Conservation (phyloP, 2,113 vertebrate genomes). For the Danio rerio region DNA sequence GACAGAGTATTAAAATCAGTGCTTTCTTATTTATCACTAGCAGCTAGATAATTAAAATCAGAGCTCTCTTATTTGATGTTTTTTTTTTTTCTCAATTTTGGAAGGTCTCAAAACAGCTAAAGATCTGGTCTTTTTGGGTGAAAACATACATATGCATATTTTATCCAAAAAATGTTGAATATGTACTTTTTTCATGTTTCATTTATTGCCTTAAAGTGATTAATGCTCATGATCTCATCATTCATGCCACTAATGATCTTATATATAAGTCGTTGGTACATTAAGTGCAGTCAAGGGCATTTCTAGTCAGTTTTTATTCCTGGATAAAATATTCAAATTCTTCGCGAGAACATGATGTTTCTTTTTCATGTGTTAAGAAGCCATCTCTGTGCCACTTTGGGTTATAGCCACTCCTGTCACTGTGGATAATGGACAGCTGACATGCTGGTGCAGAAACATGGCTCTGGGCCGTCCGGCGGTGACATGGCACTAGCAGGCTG, state of each 20-base stretch:
- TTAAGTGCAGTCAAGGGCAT: constrained; percentile 12
- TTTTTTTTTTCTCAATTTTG: background rate
- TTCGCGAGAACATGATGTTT: constrained; percentile 27
- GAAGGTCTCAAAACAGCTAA: background rate
- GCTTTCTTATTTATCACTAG: background rate
- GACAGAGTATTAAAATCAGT: no score
- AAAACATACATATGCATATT: background rate
- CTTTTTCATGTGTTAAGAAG: constrained; percentile 34
- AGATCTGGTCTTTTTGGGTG: background rate
- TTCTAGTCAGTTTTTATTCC: background rate
- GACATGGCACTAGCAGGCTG: constrained; percentile 22
- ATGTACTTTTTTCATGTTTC: background rate
- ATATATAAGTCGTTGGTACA: background rate
- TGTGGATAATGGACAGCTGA: constrained; percentile 37
- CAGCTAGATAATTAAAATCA: background rate
- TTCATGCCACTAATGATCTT: constrained; percentile 16
- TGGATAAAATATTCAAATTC: constrained; percentile 41
- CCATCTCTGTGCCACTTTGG: constrained; percentile 45
- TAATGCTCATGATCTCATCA: constrained; percentile 6
- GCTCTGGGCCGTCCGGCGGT: constrained; percentile 30
- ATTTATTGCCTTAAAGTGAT: background rate
- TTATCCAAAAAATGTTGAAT: background rate
- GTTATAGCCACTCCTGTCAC: constrained; percentile 31
- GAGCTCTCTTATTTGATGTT: background rate
- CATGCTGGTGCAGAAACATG: constrained; percentile 23